These are phyloP conservation scores for Holacanthella duospinosa DNA, from an alignment of 2,888 invertebrate species.

Conservation along the genomic window DNA sequence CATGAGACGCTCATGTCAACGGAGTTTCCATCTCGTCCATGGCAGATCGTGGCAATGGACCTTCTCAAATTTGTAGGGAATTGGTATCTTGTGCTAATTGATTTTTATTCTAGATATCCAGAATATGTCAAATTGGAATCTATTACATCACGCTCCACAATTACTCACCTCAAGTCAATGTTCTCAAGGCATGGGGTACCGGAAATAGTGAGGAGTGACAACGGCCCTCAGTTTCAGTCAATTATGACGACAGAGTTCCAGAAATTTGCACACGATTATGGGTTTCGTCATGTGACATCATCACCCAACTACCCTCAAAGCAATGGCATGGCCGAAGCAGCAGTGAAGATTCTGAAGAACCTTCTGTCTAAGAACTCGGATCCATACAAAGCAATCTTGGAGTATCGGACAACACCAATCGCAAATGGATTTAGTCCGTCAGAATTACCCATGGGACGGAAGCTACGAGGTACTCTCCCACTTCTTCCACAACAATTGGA, in stretches of 20 bases:
- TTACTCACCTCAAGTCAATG: constrained; percentile 18
- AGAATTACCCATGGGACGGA: neutral
- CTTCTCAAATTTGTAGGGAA: constrained; percentile 22
- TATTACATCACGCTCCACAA: constrained; percentile 10
- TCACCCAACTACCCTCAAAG: constrained; percentile 29
- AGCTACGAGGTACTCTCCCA: neutral
- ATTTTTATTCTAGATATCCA: constrained; percentile 31
- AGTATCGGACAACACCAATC: constrained; percentile 26
- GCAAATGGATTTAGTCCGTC: neutral
- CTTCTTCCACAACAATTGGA: neutral
- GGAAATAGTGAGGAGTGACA: constrained; percentile 27
- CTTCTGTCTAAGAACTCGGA: constrained; percentile 34
- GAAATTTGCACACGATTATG: constrained; percentile 25
- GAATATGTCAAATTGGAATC: constrained; percentile 20
- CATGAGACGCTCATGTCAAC: constrained; percentile 26
- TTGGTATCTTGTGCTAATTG: constrained; percentile 30
- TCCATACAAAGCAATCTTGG: constrained; percentile 31
- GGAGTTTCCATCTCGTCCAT: constrained; percentile 27
- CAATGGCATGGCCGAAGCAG: constrained; percentile 29
- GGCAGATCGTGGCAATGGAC: constrained; percentile 34
- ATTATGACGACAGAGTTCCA: constrained; percentile 16
- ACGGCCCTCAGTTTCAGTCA: constrained; percentile 27
- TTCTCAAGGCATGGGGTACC: constrained; percentile 34
- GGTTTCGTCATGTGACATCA: constrained; percentile 22
- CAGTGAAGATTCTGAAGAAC: constrained; percentile 30